Evolutionary conservation across 2,888 invertebrate species (phyloP).

Genomic region (Pomacea canaliculata): DNA sequence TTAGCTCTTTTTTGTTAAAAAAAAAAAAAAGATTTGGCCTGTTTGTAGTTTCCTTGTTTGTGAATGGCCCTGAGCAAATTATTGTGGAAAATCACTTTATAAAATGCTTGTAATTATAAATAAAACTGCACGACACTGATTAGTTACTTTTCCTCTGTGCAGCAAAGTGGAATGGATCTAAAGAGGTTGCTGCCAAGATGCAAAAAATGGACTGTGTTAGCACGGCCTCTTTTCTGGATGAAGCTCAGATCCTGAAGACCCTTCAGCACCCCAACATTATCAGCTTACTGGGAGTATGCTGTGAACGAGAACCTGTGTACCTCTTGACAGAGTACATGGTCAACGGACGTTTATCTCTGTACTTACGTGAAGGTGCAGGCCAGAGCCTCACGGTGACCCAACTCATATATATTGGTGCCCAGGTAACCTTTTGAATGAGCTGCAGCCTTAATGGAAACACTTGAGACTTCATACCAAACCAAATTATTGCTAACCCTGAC

Average conservation of each 20-base stretch:
- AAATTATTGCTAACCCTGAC: conserved; percentile 74
- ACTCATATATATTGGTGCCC: conserved; percentile 94
- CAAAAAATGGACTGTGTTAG: conserved; percentile 91
- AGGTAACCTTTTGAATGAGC: conserved; percentile 71
- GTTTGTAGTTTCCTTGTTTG: too few relatives aligned
- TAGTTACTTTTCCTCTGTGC: background rate
- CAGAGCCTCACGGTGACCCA: conserved; percentile 82
- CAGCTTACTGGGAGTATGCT: conserved; percentile 93
- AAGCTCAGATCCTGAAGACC: conserved; percentile 72
- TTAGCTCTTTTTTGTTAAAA: too few relatives aligned
- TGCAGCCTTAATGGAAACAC: too few relatives aligned
- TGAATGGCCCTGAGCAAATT: too few relatives aligned
- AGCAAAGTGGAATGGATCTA: conserved; percentile 91
- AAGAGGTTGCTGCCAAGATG: conserved; percentile 98
- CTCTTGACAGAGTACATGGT: conserved; percentile 94
- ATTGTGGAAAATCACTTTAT: too few relatives aligned
- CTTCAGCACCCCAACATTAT: conserved; percentile 78
- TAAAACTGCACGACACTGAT: too few relatives aligned
- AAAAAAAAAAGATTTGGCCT: too few relatives aligned
- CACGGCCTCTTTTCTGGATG: conserved; percentile 95
- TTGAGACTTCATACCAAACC: too few relatives aligned
- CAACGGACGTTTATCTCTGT: conserved; percentile 93
- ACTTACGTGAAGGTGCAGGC: conserved; percentile 76
- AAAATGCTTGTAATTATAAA: too few relatives aligned
- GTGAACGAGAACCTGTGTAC: conserved; percentile 87